phyloP scores from a whole-genome alignment of 1,140 invertebrate genomes.

The Drosophila azteca region DNA sequence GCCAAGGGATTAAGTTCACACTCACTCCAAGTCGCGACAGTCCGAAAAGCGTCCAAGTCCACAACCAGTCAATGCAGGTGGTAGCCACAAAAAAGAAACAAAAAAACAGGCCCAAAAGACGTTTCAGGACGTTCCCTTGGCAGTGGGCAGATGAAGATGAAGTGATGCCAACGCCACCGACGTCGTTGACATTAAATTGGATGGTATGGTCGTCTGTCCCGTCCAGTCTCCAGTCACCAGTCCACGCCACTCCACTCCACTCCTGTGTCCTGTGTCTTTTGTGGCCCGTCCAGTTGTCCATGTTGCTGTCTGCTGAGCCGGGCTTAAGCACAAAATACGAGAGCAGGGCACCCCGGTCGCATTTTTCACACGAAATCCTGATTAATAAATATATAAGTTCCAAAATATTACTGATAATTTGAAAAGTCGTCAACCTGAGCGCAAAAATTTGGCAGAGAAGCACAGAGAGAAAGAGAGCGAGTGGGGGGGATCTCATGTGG shows the following conservation, averaged over 20 bases:
- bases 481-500: conserved; percentile 47
- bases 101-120: conserved; percentile 23
- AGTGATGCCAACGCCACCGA: conserved; percentile 80
- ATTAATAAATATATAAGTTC: conserved; percentile 79
- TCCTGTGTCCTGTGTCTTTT: no score
- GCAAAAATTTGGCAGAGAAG: conserved; percentile 38
- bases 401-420: conserved; percentile 78
- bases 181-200: conserved; percentile 76
- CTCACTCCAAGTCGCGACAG: conserved; percentile 42
- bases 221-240: background rate
- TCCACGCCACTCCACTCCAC: no score
- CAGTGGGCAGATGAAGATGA: conserved; percentile 49
- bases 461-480: background rate
- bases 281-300: conserved; percentile 7
- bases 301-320: conserved; percentile 59
- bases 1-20: conserved; percentile 77
- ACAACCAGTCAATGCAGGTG: conserved; percentile 57
- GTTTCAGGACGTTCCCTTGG: no score
- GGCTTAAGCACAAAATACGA: conserved; percentile 56
- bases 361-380: conserved; percentile 82
- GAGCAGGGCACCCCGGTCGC: conserved; percentile 46
- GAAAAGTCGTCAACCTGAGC: conserved; percentile 80
- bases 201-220: conserved; percentile 1
- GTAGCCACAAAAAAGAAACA: conserved; percentile 36
- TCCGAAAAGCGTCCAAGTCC: conserved; percentile 13